These are phyloP conservation scores for Ciconia nigra DNA, from an alignment of 2,797 vertebrate genomes.

Conservation along the genomic window DNA sequence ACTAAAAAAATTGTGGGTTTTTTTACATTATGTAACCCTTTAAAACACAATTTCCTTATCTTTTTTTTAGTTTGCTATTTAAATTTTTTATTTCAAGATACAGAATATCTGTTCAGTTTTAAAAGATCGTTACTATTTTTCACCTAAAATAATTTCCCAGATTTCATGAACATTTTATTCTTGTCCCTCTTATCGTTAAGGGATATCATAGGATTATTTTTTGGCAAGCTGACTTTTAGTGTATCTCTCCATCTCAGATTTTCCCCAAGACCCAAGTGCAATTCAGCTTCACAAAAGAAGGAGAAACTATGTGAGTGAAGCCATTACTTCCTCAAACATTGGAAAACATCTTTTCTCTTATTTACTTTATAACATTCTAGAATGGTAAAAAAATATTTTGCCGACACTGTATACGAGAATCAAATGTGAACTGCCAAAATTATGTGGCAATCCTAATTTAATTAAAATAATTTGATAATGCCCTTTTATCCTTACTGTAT, in stretches of 20 bases:
- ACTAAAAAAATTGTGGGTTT: not conserved
- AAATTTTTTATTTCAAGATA: not conserved
- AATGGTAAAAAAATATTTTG: not conserved
- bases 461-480: constrained; percentile 11
- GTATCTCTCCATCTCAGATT: not conserved
- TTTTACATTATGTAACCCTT: not conserved
- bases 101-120: not conserved
- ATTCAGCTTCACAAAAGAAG: not conserved
- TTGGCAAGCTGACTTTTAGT: not conserved
- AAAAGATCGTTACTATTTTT: not conserved
- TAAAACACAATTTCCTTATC: not conserved
- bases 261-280: not conserved
- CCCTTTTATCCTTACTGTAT: not conserved
- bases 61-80: not conserved
- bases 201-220: not conserved
- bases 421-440: not conserved
- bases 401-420: not conserved
- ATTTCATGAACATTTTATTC: not conserved
- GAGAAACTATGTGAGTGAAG: not conserved
- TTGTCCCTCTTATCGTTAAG: not conserved
- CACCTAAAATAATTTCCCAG: not conserved
- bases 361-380: not conserved
- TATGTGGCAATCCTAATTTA: not conserved
- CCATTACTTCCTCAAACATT: not conserved
- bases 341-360: not conserved